Evolutionary conservation across 2,797 vertebrate species (phyloP).

Genomic region (Acrossocheilus wenchowensis): DNA sequence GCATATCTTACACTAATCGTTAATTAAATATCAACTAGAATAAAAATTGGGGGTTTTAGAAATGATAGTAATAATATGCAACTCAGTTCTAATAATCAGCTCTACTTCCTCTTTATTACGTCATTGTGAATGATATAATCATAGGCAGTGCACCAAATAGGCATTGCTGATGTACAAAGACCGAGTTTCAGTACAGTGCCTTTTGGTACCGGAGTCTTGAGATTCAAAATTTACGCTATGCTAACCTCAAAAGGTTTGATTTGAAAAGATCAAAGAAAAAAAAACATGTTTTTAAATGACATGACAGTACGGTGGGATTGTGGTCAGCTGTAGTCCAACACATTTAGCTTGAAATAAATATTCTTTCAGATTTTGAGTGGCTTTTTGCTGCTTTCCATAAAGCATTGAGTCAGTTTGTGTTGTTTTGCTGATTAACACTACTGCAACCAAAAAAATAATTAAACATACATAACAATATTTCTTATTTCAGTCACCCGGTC

Average conservation of each 20-base stretch:
- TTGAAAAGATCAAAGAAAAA: background rate
- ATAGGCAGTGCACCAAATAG: background rate
- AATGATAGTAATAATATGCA: background rate
- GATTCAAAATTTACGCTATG: background rate
- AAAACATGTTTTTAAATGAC: background rate
- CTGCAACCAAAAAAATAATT: background rate
- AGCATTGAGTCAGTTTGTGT: background rate
- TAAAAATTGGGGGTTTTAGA: background rate
- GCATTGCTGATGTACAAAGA: background rate
- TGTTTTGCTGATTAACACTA: background rate
- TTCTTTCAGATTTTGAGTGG: background rate
- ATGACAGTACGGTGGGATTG: background rate
- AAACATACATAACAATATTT: background rate
- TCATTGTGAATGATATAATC: background rate
- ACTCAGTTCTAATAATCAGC: background rate
- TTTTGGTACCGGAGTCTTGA: background rate
- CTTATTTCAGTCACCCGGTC: background rate
- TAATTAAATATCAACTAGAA: background rate
- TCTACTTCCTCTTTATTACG: background rate
- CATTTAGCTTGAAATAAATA: background rate
- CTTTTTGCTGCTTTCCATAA: background rate
- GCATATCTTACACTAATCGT: background rate
- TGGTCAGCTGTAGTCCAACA: background rate
- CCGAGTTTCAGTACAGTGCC: background rate
- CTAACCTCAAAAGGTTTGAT: background rate